phyloP scores from a whole-genome alignment of 2,797 vertebrate genomes.

The Okamejei kenojei region DNA sequence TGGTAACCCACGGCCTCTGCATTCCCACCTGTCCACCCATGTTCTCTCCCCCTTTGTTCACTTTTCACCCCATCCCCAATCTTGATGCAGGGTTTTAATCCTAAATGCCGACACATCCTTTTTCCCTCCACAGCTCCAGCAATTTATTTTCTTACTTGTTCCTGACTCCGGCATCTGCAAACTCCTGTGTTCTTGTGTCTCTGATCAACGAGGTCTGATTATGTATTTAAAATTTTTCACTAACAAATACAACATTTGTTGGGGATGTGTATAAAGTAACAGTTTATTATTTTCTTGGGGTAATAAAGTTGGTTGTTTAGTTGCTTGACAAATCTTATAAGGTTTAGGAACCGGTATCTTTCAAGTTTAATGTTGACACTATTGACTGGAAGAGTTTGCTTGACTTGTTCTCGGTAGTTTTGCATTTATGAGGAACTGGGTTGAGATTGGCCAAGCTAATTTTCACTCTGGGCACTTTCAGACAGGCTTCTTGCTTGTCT shows the following conservation, averaged over 20 bases:
- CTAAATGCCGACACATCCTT: too few relatives aligned
- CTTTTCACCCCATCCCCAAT: too few relatives aligned
- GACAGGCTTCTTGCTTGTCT: background rate
- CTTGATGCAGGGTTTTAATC: too few relatives aligned
- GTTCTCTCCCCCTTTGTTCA: too few relatives aligned
- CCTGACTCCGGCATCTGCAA: too few relatives aligned
- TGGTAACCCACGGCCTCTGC: too few relatives aligned
- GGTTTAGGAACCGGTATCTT: background rate
- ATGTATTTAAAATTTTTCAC: background rate
- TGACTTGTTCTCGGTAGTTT: background rate
- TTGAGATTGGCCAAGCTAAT: background rate
- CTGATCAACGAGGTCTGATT: too few relatives aligned
- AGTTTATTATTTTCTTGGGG: background rate
- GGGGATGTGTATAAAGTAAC: background rate
- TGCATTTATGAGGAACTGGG: background rate
- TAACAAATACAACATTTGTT: background rate
- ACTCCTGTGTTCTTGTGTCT: too few relatives aligned
- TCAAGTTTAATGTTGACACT: background rate
- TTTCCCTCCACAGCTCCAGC: too few relatives aligned
- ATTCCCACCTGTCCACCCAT: too few relatives aligned
- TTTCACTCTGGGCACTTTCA: conserved; percentile 6
- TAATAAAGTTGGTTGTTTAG: background rate
- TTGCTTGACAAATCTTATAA: background rate
- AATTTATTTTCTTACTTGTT: too few relatives aligned
- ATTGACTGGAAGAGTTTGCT: background rate